Evolutionary conservation across 2,113 vertebrate species (phyloP), one percentile per base, ranked within the genome.

Genomic region (Trinectes maculatus): DNA sequence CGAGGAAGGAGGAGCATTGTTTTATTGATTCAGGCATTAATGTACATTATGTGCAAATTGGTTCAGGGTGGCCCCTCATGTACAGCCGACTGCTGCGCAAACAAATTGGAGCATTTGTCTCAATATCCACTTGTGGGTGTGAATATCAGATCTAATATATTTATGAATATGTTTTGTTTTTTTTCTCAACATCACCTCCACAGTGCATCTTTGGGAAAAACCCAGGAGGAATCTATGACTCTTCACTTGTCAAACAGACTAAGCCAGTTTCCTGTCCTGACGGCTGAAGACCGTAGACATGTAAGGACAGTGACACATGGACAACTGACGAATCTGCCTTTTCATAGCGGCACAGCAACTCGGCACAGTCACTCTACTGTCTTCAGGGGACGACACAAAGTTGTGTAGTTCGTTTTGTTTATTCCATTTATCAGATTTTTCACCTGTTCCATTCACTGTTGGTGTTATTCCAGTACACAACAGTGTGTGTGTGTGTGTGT

Each of bases 11-110:
- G 71, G 75, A 73, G 79, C 48, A 18, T 55, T 52, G 2, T 80
- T 71, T 67, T 79, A 89, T 83, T 63, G 80, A 89, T 84, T 76
- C 69, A 68, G 58, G 57, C 75, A 77, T 87, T 84, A 78, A 77
- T 69, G 82, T 74, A 80, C 77, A 83, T 82, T 51, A 74, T 86
- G 74, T 75, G 74, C 64, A 77, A 70, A 83, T 84, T 75, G 70
- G 74, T 65, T 49, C 36, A 60, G 71, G 61, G 46, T 56, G 63
- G 55, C 61, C 72, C 61, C 59, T 74, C 46, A 53, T 61, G 70
- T 71, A 66, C 51, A 77, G 71, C 46, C 55, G 5, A 37, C 46
- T 40, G 80, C 68, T 71, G 71, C 22, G 19, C 57, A 62, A 85
- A 87, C 77, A 80, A 76, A 82, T 75, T 73, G 60, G 21, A 56